A percentile compares a stretch with the other conserved stretches of the same genome.
These are phyloP conservation scores for Rhincodon typus DNA, from an alignment of 2,797 vertebrate genomes.

Conservation along the genomic window DNA sequence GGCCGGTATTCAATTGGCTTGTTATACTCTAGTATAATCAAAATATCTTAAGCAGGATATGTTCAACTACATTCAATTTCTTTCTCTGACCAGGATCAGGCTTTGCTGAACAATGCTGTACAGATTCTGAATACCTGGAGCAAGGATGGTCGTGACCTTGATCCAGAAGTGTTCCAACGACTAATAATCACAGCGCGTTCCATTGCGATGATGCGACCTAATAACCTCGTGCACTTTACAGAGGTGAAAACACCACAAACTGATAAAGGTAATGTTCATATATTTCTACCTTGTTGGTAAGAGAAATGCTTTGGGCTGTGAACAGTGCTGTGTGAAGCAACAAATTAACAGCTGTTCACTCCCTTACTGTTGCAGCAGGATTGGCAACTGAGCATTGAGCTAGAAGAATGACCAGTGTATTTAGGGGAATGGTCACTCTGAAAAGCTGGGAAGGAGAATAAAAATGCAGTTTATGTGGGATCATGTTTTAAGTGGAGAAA, in stretches of 20 bases:
- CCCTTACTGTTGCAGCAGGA: background rate
- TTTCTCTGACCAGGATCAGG: constrained; percentile 73
- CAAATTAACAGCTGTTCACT: background rate
- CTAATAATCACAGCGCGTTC: constrained; percentile 93
- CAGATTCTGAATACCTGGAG: constrained; percentile 82
- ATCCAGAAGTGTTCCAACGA: constrained; percentile 94
- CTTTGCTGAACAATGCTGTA: constrained; percentile 89
- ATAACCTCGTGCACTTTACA: constrained; percentile 93
- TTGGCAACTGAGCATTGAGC: background rate
- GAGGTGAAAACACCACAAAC: constrained; percentile 72
- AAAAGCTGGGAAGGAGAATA: background rate
- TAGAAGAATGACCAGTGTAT: background rate
- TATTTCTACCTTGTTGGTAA: background rate
- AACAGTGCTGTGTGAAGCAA: background rate
- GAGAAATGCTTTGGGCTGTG: background rate
- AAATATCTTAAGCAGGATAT: background rate
- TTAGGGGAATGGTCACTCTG: background rate
- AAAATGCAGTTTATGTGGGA: background rate
- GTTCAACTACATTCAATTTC: background rate
- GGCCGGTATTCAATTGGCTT: background rate
- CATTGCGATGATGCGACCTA: constrained; percentile 96
- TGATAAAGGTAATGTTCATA: constrained; percentile 66
- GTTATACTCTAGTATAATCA: background rate
- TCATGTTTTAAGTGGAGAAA: background rate
- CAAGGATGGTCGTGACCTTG: constrained; percentile 84